phyloP scores from a whole-genome alignment of 2,113 vertebrate genomes.

The Bufo bufo region DNA sequence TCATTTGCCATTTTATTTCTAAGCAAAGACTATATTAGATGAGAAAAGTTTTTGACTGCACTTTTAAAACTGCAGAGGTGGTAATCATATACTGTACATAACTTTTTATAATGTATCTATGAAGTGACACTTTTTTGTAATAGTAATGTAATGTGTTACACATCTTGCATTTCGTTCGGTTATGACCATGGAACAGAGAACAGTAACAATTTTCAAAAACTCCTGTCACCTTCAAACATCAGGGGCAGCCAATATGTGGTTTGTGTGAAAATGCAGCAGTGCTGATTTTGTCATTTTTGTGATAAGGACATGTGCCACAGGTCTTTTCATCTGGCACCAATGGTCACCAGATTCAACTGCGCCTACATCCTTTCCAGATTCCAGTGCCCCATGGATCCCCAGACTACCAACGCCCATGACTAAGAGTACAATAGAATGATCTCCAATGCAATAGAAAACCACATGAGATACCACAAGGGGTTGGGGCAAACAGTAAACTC shows the following conservation, averaged over 20 bases:
- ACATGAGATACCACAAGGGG: not conserved
- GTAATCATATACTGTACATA: slow-evolving; percentile 75
- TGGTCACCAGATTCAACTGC: too few relatives aligned
- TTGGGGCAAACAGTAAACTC: not conserved
- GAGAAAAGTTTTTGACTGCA: slow-evolving; percentile 69
- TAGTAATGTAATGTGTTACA: slow-evolving; percentile 74
- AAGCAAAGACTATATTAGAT: slow-evolving; percentile 61
- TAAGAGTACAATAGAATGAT: not conserved
- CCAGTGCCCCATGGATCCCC: too few relatives aligned
- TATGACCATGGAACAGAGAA: slow-evolving; percentile 74
- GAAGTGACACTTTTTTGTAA: slow-evolving; percentile 79
- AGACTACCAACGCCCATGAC: too few relatives aligned
- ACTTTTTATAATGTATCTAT: slow-evolving; percentile 76
- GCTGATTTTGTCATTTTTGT: not conserved
- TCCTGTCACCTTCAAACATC: not conserved
- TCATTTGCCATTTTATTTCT: slow-evolving; percentile 65
- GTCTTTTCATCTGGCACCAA: too few relatives aligned
- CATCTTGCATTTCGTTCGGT: slow-evolving; percentile 74
- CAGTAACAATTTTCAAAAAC: slow-evolving; percentile 71
- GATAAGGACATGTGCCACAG: too few relatives aligned
- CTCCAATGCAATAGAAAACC: not conserved
- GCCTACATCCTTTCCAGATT: not conserved
- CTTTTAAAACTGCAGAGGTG: slow-evolving; percentile 76
- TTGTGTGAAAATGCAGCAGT: not conserved
- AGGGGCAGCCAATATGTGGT: not conserved